A percentile compares a stretch with the other conserved stretches of the same genome.
phyloP scores from a whole-genome alignment of 2,888 invertebrate genomes.

The Tetragonisca angustula region DNA sequence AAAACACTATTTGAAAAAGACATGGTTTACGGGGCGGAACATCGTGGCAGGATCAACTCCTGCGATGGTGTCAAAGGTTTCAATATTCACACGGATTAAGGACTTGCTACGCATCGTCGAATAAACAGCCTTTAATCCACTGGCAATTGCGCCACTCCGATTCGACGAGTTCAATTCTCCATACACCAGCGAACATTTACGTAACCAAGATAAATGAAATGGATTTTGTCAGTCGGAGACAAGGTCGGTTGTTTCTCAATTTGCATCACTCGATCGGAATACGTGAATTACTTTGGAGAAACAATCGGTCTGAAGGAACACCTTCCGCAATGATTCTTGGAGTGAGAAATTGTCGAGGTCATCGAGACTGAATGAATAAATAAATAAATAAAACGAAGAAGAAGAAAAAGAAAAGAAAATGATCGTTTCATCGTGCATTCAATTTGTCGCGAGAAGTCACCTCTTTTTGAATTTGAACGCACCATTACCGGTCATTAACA shows the following conservation, averaged over 20 bases:
- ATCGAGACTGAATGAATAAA: too few relatives aligned
- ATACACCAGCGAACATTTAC: neutral
- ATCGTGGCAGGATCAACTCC: constrained; percentile 25
- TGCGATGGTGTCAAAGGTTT: constrained; percentile 14
- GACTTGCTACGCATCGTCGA: constrained; percentile 7
- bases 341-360: too few relatives aligned
- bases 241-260: too few relatives aligned
- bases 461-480: neutral
- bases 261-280: too few relatives aligned
- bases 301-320: too few relatives aligned
- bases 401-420: too few relatives aligned
- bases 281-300: too few relatives aligned
- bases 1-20: constrained; percentile 12
- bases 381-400: too few relatives aligned
- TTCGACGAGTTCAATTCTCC: neutral
- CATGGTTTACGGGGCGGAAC: constrained; percentile 1
- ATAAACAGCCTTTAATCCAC: constrained; percentile 14
- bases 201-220: neutral
- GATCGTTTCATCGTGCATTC: neutral
- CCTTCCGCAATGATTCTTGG: too few relatives aligned
- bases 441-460: neutral
- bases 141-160: neutral
- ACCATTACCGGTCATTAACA: neutral
- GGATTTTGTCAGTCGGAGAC: neutral
- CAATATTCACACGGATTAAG: constrained; percentile 24